Evolutionary conservation across 2,888 invertebrate genomes (phyloP), one percentile per base, ranked within the genome.

Genomic region (Watsonalla binaria): DNA sequence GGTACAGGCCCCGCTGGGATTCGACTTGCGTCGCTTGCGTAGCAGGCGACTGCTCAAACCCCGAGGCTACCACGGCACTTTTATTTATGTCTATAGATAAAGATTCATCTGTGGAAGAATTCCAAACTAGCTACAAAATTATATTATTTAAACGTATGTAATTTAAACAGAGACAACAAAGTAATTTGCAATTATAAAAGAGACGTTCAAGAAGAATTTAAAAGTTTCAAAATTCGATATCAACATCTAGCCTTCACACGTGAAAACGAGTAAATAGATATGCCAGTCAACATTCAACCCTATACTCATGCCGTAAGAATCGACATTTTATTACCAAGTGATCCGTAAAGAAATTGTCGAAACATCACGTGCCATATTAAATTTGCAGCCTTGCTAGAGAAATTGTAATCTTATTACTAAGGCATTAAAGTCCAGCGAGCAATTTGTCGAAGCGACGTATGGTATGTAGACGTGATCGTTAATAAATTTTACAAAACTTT

Each of bases 401-500:
- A 59, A 58, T 59, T 58, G 55, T 51, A 54, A 51, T 58, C 59
- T 58, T 57, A 55, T 47, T 46, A 42, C 24, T 47, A 54, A 47
- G 54, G 33, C 47, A 51, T 54, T 56, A 60, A 60, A 57, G 59
- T 47, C 34, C 49, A 8, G 49, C 54, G 24, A 55, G 39, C 55
- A 55, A 56, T 55, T 56, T 55, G 54, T 52, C 51, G 53, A 37
- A 45, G 47, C 52, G 53, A 59, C 58, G 55, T 58, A 57, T 53
- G 54, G 56, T 55, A 52, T 56, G 56, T 56, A 57, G 55, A 54
- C 51, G 52, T 51, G 69, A 70, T 72, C 74, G 75, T 79, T 80
- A 76, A 77, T 80, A 80, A 74, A 76, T 81, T 80, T 75, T 63
- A 59, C 59, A 61, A 68, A 82, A 82, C 74, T 82, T 82, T 78